A percentile compares a stretch with the other conserved stretches of the same genome.
Conservation (phyloP, 2,797 vertebrate species). For the Catostomus latipinnis region DNA sequence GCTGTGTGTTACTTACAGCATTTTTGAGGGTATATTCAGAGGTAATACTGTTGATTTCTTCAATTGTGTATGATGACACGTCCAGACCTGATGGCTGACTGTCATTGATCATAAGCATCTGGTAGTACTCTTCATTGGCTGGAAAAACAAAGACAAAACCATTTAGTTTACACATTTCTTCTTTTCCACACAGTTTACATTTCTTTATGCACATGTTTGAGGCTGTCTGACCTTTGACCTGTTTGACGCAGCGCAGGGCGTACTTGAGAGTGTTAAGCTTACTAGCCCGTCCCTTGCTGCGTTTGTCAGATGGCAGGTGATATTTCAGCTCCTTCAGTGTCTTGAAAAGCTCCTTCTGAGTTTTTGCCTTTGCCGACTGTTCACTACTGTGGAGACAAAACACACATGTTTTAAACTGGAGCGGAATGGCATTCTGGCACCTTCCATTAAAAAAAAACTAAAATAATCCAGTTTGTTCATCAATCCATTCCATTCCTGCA, state of each 20-base stretch:
- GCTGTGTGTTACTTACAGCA: conserved; percentile 52
- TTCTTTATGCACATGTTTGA: background rate
- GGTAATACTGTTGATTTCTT: conserved; percentile 88
- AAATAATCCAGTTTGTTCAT: too few relatives aligned
- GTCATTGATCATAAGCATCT: conserved; percentile 87
- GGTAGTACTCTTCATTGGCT: conserved; percentile 96
- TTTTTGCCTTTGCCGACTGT: conserved; percentile 89
- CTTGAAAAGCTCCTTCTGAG: conserved; percentile 89
- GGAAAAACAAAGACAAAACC: conserved; percentile 10
- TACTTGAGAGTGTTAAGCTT: conserved; percentile 88
- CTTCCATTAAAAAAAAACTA: too few relatives aligned
- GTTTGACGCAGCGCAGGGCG: conserved; percentile 91
- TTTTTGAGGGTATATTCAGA: conserved; percentile 92
- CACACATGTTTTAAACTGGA: conserved; percentile 51
- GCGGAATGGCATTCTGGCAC: background rate
- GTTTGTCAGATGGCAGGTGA: conserved; percentile 84
- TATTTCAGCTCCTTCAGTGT: conserved; percentile 90
- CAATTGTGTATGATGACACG: conserved; percentile 86
- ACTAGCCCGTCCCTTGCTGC: conserved; percentile 80
- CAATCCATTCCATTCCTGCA: too few relatives aligned
- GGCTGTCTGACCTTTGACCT: conserved; percentile 88
- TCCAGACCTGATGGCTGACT: conserved; percentile 80
- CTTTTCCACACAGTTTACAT: background rate
- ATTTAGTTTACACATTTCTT: background rate
- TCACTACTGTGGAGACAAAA: conserved; percentile 81